These are phyloP conservation scores for Ptychobarbus kaznakovi DNA, from an alignment of 2,797 vertebrate genomes.

Conservation along the genomic window DNA sequence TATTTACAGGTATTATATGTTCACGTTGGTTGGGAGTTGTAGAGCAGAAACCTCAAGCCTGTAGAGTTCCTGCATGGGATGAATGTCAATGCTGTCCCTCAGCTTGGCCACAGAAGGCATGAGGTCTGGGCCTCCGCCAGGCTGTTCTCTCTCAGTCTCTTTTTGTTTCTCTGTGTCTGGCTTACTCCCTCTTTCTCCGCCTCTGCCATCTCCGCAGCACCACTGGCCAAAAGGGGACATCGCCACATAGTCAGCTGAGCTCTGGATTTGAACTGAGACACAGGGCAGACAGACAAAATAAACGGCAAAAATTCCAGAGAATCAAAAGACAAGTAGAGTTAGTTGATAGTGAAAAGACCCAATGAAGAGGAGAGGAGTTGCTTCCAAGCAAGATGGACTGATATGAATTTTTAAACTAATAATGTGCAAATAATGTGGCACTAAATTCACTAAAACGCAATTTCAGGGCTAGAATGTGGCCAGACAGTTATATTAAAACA, in stretches of 20 bases:
- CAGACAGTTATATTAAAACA: background rate
- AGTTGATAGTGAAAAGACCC: background rate
- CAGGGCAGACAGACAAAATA: background rate
- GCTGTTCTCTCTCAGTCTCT: slow-evolving; percentile 47
- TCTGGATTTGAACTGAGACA: background rate
- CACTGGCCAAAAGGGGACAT: slow-evolving; percentile 43
- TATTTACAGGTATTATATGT: slow-evolving; percentile 40
- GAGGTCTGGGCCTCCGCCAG: slow-evolving; percentile 52
- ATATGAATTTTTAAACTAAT: background rate
- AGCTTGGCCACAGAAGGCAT: slow-evolving; percentile 50
- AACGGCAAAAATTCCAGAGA: background rate
- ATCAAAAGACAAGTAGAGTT: background rate
- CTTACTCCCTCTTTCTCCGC: slow-evolving; percentile 41
- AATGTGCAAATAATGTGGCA: slow-evolving; percentile 2
- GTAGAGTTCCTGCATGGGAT: slow-evolving; percentile 57
- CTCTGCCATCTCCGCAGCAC: slow-evolving; percentile 54
- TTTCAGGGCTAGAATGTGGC: background rate
- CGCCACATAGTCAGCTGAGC: slow-evolving; percentile 32
- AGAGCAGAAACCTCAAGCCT: slow-evolving; percentile 57
- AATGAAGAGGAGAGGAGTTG: background rate
- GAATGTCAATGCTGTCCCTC: slow-evolving; percentile 63
- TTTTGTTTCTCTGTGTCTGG: slow-evolving; percentile 45
- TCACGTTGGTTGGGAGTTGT: slow-evolving; percentile 43
- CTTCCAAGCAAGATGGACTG: background rate
- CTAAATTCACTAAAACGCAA: background rate